Evolutionary conservation across 2,797 vertebrate genomes (phyloP), one percentile per base, ranked within the genome.

Genomic region (Alauda arvensis): DNA sequence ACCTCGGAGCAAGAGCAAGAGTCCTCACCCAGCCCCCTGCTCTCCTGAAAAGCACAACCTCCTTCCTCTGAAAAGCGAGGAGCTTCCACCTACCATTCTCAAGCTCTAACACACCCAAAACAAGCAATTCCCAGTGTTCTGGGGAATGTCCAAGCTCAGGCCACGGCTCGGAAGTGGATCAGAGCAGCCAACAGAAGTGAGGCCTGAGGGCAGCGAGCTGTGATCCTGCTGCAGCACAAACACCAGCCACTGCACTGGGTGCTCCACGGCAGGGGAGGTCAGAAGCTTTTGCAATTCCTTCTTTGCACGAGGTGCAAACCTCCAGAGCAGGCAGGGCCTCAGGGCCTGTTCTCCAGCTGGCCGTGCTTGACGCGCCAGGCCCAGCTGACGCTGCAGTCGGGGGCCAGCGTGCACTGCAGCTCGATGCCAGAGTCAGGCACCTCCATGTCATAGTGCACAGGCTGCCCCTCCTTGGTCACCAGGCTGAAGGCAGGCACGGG

Each of bases 341-440:
- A 97, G 2, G 95, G 93, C 77, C 95, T 95, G 88, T 95, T 97
- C 96, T 99, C 99, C 95, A 99, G 97, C 28, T 95, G 94, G 3
- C 99, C 98, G 0, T 98, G 98, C 80, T 97, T 98, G 96, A 99
- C 97, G 67, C 99, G 97, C 99, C 99, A 99, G 26, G 87, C 97
- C 99, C 99, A 99, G 76, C 95, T 71, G 8, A 96, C 90, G 81
- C 97, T 97, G 95, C 97, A 97, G 83, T 99, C 98, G 1, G 98
- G 98, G 56, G 98, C 98, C 8, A 97, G 96, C 33, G 98, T 97
- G 68, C 99, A 99, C 95, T 97, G 97, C 86, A 99, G 97, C 83
- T 98, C 97, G 12, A 99, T 97, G 20, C 98, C 98, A 0, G 98
- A 98, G 81, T 99, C 98, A 0, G 98, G 97, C 45, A 99, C 98